Evolutionary conservation across 2,888 invertebrate genomes (phyloP), one percentile per base, ranked within the genome.

Genomic region (Homarus gammarus): DNA sequence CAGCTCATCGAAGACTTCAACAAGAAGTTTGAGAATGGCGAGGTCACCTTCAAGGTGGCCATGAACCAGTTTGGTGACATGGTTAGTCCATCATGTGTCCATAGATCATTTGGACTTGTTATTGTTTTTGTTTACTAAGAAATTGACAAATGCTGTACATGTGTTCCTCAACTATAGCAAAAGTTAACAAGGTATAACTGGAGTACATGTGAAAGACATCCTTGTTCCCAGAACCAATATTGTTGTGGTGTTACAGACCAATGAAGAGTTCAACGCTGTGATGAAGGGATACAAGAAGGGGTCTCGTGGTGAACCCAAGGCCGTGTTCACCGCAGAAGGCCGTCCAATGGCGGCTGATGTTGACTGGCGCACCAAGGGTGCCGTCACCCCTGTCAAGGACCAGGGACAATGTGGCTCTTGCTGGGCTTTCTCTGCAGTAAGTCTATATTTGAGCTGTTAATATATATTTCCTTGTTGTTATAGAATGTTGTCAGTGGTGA

Each of bases 21-120:
- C 95, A 87, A 91, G 31, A 73, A 91, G 36, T 92, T 90, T 85
- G 87, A 86, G 10, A 73, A 91, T 68, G 93, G 93, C 31, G n/a
- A 92, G 15, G 92, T 92, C 68, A 91, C 92, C 10, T 93, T 92
- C 90, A 83, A 79, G 10, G 84, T 93, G n/a, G 92, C 89, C 40
- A 92, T 93, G 92, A 93, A 98, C 94, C 96, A 97, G 94, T 98
- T 96, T 94, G 96, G 96, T 36, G 98, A 98, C 94, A 95, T 98
- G 96, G 93, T 97, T 93, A 73, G 86, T 51, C 18, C 22, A n/a
- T n/a, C n/a, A n/a, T n/a, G n/a, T n/a, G n/a, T n/a, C n/a, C n/a
- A n/a, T n/a, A n/a, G n/a, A n/a, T n/a, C n/a, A n/a, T n/a, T n/a
- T n/a, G n/a, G n/a, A n/a, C n/a, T n/a, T n/a, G n/a, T n/a, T n/a